Evolutionary conservation across 1,140 invertebrate species (phyloP).

Genomic region (Drosophila ogumai): DNA sequence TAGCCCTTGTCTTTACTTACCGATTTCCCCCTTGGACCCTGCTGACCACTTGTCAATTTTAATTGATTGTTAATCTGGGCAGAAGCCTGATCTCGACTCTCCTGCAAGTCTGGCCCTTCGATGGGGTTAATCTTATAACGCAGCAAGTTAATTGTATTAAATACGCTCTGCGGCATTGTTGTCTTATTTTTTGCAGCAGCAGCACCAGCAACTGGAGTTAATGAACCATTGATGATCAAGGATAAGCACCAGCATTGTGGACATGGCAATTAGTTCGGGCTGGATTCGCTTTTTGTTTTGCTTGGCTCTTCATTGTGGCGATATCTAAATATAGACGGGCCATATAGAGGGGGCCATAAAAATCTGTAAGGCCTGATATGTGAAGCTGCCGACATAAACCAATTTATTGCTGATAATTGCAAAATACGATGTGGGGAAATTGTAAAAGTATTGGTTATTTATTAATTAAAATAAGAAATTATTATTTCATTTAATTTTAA

Average conservation of each 20-base stretch:
- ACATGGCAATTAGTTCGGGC: slow-evolving; percentile 74
- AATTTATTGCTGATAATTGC: slow-evolving; percentile 46
- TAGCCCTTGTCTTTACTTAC: background rate
- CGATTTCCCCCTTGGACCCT: slow-evolving; percentile 8
- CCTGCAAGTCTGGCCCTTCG: slow-evolving; percentile 11
- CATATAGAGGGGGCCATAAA: slow-evolving; percentile 41
- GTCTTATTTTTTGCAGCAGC: slow-evolving; percentile 16
- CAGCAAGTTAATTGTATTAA: slow-evolving; percentile 82
- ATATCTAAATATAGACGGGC: slow-evolving; percentile 69
- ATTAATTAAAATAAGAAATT: background rate
- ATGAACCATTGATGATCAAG: slow-evolving; percentile 84
- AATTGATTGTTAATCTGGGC: slow-evolving; percentile 83
- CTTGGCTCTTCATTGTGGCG: slow-evolving; percentile 37
- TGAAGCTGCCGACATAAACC: slow-evolving; percentile 31
- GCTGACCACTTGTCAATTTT: slow-evolving; percentile 76
- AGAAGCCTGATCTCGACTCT: slow-evolving; percentile 62
- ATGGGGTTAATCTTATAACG: slow-evolving; percentile 79
- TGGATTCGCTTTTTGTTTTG: slow-evolving; percentile 35
- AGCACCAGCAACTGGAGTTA: slow-evolving; percentile 60
- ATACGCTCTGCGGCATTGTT: slow-evolving; percentile 71
- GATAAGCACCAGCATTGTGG: slow-evolving; percentile 66
- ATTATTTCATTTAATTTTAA: no score
- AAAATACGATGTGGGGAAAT: slow-evolving; percentile 2
- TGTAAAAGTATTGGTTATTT: background rate
- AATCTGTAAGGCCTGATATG: slow-evolving; percentile 41